phyloP scores from a whole-genome alignment of 37 sponge, comb jelly and placozoan species.

The Corticium candelabrum region DNA sequence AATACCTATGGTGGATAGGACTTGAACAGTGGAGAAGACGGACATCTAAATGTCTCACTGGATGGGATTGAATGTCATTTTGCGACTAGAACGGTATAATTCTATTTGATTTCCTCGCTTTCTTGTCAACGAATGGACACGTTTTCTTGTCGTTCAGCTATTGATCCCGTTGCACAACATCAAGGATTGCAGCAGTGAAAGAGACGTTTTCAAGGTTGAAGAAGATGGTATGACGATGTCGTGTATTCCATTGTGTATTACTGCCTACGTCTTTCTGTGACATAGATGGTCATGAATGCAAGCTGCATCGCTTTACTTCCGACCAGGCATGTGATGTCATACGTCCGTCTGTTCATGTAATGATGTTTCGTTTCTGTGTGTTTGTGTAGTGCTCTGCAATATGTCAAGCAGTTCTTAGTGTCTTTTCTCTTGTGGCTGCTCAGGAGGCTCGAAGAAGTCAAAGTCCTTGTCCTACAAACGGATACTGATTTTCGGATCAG shows the following conservation, averaged over 20 bases:
- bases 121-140: too few species aligned
- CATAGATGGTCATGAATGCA: too few species aligned
- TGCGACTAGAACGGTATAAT: background rate
- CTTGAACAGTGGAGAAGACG: background rate
- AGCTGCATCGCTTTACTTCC: too few species aligned
- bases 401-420: background rate
- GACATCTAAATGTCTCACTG: background rate
- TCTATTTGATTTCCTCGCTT: too few species aligned
- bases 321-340: too few species aligned
- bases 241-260: too few species aligned
- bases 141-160: background rate
- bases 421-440: background rate
- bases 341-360: too few species aligned
- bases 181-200: background rate
- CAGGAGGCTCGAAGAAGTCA: too few species aligned
- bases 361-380: background rate
- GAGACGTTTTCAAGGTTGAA: background rate
- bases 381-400: background rate
- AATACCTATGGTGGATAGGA: too few species aligned
- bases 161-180: background rate
- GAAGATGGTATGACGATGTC: background rate
- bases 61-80: background rate
- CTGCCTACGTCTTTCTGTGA: too few species aligned
- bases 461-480: too few species aligned
- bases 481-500: too few species aligned